Evolutionary conservation across 2,888 invertebrate genomes (phyloP), one percentile per base, ranked within the genome.

Genomic region (Arctia plantaginis): DNA sequence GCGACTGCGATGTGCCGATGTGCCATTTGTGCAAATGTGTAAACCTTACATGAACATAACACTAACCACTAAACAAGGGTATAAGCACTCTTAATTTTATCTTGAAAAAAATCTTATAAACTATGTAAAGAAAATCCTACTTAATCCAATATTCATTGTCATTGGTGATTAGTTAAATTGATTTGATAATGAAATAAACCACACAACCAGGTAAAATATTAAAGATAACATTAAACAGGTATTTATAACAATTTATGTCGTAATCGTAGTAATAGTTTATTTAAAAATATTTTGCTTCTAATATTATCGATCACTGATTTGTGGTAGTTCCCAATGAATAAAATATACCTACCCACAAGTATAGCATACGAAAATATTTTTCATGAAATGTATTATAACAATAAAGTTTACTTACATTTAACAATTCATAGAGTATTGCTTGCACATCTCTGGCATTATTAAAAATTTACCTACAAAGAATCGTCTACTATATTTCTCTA

Each of bases 401-500:
- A 79, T 51, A 69, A 51, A 78, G 66, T 76, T 78, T 68, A 74
- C 82, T 85, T 85, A 84, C 66, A 80, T 76, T 74, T 84, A 79
- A 84, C 77, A 78, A 72, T 78, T 81, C 75, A 77, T 75, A 83
- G 72, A 85, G 80, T 83, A 84, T 84, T 86, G 84, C 85, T 85
- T 80, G 81, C 33, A 47, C 78, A 79, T 82, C 76, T 83, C 82
- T 80, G 88, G 88, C 88, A 89, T 83, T 85, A 84, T 82, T 82
- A 86, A 76, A 86, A 90, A 88, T 84, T 88, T 80, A 77, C 83
- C 90, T 91, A 92, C 87, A 77, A 87, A 89, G 85, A 88, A 82
- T 87, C 71, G 71, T 74, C 90, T 92, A 93, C 88, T 74, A 87
- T 83, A 86, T 82, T 84, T 78, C 79, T 82, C 90, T 92, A 71